A percentile compares a stretch with the other conserved stretches of the same genome.
Conservation (phyloP, 2,797 vertebrate species). For the Cyprinella venusta region DNA sequence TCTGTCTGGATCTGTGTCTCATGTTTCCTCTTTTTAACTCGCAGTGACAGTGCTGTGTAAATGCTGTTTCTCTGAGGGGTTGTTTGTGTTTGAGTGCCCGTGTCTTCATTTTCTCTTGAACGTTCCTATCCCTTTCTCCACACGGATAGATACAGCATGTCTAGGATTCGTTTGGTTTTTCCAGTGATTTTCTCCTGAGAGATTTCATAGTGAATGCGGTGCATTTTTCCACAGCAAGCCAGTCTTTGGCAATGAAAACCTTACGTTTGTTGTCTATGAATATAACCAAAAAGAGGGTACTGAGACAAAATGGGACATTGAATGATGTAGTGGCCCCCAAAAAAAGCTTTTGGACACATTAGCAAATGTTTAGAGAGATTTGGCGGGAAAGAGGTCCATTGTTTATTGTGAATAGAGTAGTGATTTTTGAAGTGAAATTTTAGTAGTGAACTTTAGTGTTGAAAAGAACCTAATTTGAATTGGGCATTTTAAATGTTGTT, state of each 20-base stretch:
- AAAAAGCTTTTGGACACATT: background rate
- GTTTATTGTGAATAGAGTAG: background rate
- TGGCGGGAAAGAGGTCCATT: background rate
- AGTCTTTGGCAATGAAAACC: background rate
- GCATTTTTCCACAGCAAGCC: slow-evolving; percentile 11
- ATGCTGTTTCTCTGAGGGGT: slow-evolving; percentile 11
- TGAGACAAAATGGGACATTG: background rate
- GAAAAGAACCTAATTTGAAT: background rate
- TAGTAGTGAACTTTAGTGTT: background rate
- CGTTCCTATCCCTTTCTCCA: background rate
- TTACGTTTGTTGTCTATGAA: background rate
- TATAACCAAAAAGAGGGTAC: background rate
- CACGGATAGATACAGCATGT: background rate
- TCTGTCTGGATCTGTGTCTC: slow-evolving; percentile 18
- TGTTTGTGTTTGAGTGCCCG: slow-evolving; percentile 33
- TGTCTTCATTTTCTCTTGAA: slow-evolving; percentile 37
- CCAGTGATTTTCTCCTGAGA: slow-evolving; percentile 9
- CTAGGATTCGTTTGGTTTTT: slow-evolving; percentile 30
- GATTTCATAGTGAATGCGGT: background rate
- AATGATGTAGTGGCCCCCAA: background rate
- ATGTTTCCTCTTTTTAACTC: slow-evolving; percentile 37
- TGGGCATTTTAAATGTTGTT: background rate
- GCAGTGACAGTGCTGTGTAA: slow-evolving; percentile 1
- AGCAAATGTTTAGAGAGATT: background rate
- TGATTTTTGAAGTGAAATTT: background rate